These are phyloP conservation scores for Stylophora pistillata DNA, from an alignment of 64 coral and sea anemone species.

Conservation along the genomic window DNA sequence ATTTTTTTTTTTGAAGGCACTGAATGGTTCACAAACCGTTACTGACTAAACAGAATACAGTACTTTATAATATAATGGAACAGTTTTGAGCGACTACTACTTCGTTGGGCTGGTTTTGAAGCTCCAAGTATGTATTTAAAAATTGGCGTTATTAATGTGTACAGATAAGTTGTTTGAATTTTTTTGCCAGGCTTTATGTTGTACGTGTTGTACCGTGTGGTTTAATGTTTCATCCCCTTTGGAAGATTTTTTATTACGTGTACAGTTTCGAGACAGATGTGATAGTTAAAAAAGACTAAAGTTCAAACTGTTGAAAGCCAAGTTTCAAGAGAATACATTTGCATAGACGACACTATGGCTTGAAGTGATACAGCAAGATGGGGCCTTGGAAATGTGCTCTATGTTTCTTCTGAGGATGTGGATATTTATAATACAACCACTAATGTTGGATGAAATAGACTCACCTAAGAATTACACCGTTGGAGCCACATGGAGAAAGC, in stretches of 20 bases:
- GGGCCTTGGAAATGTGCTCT: neutral
- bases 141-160: neutral
- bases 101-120: neutral
- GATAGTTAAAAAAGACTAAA: neutral
- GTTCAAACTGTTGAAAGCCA: neutral
- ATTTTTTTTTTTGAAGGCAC: neutral
- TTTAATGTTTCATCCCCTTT: too few species aligned
- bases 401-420: neutral
- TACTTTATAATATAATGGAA: neutral
- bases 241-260: neutral
- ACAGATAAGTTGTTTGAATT: neutral
- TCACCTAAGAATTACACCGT: neutral
- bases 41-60: neutral
- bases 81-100: neutral
- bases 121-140: neutral
- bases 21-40: neutral
- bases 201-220: neutral
- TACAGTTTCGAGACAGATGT: neutral
- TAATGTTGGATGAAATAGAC: neutral
- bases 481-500: neutral
- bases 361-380: neutral
- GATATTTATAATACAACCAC: neutral
- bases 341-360: neutral
- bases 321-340: neutral
- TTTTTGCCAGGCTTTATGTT: conserved; percentile 25